Evolutionary conservation across 2,113 vertebrate species (phyloP), one percentile per base, ranked within the genome.

Genomic region (Oncorhynchus mykiss): DNA sequence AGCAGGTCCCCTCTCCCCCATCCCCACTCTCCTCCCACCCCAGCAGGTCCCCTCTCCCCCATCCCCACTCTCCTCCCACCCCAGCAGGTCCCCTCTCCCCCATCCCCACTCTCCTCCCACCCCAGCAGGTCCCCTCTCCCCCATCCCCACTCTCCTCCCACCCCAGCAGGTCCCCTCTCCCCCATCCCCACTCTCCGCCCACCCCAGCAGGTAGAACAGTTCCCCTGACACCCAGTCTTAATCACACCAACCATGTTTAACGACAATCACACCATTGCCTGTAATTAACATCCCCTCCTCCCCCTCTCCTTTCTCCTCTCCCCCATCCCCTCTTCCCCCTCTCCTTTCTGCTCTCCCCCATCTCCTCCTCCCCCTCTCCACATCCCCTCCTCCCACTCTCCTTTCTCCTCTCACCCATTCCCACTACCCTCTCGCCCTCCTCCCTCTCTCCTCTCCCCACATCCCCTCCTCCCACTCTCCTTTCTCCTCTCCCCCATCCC

Each of bases 211-310:
- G 73, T 70, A 74, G 90, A 77, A 59, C 6, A 22, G 78, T 84
- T 91, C 82, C 84, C 87, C 69, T 60, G 82, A 86, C 79, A 83
- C 73, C 66, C 71, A 78, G 74, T 84, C 85, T 87, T 89, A 91
- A 91, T 91, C 85, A 90, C 76, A 80, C 70, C n/a, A 48, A 70
- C 80, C 22, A 81, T 76, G 75, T 79, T 84, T 81, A 82, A 73
- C 77, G 72, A 82, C 74, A 85, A 84, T 60, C 54, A 72, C 73
- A 75, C 86, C 76, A 86, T 85, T 77, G 77, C 70, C 51, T 74
- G 80, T 86, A 88, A 91, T 89, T 68, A 88, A 88, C 57, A 11
- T 65, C 14, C 49, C 49, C 2, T 51, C 13, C 14, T 51, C 80
- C 77, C 77, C n/a, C n/a, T n/a, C n/a, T n/a, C n/a, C n/a, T 76